phyloP scores from a whole-genome alignment of 2,113 vertebrate genomes.

The Cacatua alba region DNA sequence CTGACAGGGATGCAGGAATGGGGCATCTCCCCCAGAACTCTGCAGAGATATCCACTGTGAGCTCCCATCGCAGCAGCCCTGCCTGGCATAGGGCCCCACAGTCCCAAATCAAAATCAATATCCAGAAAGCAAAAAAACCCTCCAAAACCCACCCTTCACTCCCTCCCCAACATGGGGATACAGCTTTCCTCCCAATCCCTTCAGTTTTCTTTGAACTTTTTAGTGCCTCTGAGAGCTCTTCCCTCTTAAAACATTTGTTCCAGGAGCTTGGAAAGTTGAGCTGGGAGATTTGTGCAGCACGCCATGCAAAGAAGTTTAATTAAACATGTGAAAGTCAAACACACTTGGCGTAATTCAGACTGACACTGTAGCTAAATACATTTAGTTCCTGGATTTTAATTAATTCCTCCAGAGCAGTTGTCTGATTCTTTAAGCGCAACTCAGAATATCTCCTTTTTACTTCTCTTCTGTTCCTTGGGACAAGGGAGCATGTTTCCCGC shows the following conservation, averaged over 20 bases:
- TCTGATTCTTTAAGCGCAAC: background rate
- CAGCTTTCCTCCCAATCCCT: background rate
- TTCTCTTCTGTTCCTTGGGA: background rate
- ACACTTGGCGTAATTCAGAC: background rate
- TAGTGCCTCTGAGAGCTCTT: background rate
- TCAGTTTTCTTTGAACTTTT: background rate
- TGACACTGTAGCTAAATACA: background rate
- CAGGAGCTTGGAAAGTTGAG: background rate
- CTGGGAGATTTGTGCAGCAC: background rate
- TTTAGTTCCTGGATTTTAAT: conserved; percentile 18
- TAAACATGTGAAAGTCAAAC: conserved; percentile 15
- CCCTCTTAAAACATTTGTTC: background rate
- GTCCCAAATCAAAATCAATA: background rate
- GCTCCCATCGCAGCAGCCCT: background rate
- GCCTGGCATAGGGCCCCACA: fast-evolving
- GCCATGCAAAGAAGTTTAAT: background rate
- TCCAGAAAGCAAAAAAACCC: background rate
- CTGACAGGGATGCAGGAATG: background rate
- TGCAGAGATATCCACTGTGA: too few relatives aligned
- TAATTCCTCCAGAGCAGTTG: background rate
- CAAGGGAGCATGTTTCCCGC: background rate
- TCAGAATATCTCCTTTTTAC: background rate
- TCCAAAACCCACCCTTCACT: background rate
- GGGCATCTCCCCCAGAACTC: background rate
- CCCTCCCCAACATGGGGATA: fast-evolving